Conservation (phyloP, 1,140 invertebrate species). For the Drosophila subpulchrella region DNA sequence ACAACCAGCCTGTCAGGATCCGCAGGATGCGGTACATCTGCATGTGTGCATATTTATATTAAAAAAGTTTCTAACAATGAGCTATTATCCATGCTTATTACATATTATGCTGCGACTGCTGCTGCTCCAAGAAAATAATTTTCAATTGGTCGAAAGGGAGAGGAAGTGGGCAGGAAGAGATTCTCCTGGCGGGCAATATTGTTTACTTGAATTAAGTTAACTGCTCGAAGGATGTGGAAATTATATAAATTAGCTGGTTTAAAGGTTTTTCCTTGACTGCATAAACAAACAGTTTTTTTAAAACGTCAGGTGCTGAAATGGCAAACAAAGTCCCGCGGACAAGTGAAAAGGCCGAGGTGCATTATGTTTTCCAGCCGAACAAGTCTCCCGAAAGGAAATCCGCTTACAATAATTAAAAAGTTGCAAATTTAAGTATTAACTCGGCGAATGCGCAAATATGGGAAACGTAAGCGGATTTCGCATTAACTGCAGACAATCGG, state of each 20-base stretch:
- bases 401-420: conserved; percentile 83
- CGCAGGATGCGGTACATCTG: conserved; percentile 38
- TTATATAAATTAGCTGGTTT: neutral
- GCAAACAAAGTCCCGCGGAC: conserved; percentile 17
- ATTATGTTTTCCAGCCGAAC: conserved; percentile 27
- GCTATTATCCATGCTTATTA: conserved; percentile 67
- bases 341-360: conserved; percentile 23
- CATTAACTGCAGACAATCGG: conserved; percentile 59
- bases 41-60: conserved; percentile 76
- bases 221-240: neutral
- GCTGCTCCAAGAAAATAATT: conserved; percentile 12
- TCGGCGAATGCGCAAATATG: conserved; percentile 69
- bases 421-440: conserved; percentile 79
- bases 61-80: conserved; percentile 80
- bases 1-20: conserved; percentile 34
- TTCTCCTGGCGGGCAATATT: neutral
- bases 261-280: neutral
- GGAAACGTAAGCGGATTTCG: conserved; percentile 73
- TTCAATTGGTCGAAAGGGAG: conserved; percentile 22
- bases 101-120: conserved; percentile 57
- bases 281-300: conserved; percentile 3
- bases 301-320: conserved; percentile 27
- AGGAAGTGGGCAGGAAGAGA: neutral
- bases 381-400: conserved; percentile 64
- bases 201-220: conserved; percentile 12